Conservation (phyloP, 2,797 vertebrate genomes). For the Spea hammondii region DNA sequence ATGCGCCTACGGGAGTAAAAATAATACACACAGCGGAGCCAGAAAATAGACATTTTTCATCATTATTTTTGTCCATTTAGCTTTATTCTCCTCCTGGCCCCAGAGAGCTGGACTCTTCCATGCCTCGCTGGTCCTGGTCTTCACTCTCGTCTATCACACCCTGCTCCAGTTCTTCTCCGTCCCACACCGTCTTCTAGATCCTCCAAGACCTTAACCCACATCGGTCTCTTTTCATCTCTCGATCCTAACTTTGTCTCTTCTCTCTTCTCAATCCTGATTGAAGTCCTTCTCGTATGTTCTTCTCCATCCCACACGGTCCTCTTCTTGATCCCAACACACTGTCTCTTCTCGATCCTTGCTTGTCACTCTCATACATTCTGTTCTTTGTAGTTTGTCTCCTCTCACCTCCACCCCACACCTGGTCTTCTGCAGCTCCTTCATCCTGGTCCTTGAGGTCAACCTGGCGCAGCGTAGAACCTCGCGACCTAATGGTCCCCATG, state of each 20-base stretch:
- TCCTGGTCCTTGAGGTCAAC: too few species aligned
- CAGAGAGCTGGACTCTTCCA: not conserved
- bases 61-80: too few species aligned
- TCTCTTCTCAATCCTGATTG: not conserved
- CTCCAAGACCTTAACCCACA: too few species aligned
- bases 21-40: too few species aligned
- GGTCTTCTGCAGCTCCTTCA: not conserved
- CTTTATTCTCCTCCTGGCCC: too few species aligned
- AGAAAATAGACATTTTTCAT: too few species aligned
- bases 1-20: too few species aligned
- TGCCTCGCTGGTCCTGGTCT: not conserved
- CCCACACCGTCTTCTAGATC: conserved; percentile 41
- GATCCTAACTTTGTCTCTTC: not conserved
- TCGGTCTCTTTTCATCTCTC: not conserved
- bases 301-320: not conserved
- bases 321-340: too few species aligned
- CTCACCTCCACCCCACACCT: not conserved
- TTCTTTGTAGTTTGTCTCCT: not conserved
- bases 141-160: not conserved
- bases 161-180: conserved; percentile 7
- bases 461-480: too few species aligned
- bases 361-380: not conserved
- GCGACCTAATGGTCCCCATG: too few species aligned
- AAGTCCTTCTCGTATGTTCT: not conserved
- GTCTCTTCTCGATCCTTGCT: too few species aligned